phyloP scores from a whole-genome alignment of 2,797 vertebrate species.

The Paguma larvata region DNA sequence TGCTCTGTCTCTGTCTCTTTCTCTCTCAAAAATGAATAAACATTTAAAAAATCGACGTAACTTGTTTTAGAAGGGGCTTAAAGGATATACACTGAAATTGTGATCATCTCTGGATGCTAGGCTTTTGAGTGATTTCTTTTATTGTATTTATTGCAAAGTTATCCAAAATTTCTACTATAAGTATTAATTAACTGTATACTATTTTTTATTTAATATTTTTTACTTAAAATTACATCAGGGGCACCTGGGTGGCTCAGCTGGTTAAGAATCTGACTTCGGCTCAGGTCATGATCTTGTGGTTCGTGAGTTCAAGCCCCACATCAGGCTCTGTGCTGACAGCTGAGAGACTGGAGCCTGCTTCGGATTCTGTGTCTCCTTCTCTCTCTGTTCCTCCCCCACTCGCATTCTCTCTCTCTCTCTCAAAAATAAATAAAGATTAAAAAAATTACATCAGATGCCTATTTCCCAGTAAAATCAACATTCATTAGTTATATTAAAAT shows the following conservation, averaged over 20 bases:
- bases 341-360: too few relatives aligned
- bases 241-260: too few relatives aligned
- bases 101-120: not conserved
- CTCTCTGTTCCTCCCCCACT: too few relatives aligned
- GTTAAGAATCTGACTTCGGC: too few relatives aligned
- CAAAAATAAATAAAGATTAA: too few relatives aligned
- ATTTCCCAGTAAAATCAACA: not conserved
- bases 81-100: not conserved
- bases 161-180: not conserved
- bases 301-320: too few relatives aligned
- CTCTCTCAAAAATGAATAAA: too few relatives aligned
- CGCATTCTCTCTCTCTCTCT: too few relatives aligned
- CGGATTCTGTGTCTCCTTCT: too few relatives aligned
- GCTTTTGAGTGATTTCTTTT: not conserved
- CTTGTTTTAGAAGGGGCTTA: not conserved
- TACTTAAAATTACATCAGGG: not conserved
- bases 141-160: not conserved
- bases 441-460: not conserved
- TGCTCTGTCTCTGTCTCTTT: too few relatives aligned
- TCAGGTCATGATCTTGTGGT: too few relatives aligned
- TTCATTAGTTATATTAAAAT: not conserved
- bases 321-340: too few relatives aligned
- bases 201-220: not conserved
- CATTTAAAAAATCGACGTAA: not conserved
- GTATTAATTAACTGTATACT: not conserved